phyloP scores from a whole-genome alignment of 2,113 vertebrate species.

The Sebastes schlegelii region DNA sequence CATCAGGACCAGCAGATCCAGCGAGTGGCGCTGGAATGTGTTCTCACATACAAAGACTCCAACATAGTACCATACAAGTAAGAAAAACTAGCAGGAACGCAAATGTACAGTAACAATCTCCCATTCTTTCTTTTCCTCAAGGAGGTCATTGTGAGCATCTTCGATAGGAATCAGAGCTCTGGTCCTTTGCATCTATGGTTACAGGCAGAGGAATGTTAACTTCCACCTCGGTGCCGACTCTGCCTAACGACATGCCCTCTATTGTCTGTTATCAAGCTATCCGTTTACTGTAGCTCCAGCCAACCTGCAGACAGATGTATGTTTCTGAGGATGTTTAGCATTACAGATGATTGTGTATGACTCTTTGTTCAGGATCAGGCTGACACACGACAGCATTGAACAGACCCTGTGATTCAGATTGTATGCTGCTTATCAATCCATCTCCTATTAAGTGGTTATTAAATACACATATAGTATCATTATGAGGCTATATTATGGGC shows the following conservation, averaged over 20 bases:
- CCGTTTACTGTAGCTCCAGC: conserved; percentile 22
- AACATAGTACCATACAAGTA: conserved; percentile 93
- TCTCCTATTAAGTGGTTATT: background rate
- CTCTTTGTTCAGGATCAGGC: conserved; percentile 34
- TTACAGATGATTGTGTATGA: conserved; percentile 19
- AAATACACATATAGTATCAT: background rate
- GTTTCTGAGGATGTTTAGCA: background rate
- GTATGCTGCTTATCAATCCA: background rate
- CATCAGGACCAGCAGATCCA: conserved; percentile 96
- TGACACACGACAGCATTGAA: background rate
- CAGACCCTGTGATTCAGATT: background rate
- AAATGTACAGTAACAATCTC: background rate
- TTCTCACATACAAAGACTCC: conserved; percentile 93
- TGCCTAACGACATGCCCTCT: conserved; percentile 11
- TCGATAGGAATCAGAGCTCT: conserved; percentile 34
- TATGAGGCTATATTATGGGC: background rate
- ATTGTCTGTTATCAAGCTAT: conserved; percentile 47
- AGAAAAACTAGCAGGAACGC: conserved; percentile 41
- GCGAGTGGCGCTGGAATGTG: conserved; percentile 90
- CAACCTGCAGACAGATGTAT: conserved; percentile 34
- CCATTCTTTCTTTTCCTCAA: conserved; percentile 24
- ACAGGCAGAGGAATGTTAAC: conserved; percentile 60
- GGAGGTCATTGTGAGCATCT: conserved; percentile 46
- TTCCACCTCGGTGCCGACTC: conserved; percentile 16
- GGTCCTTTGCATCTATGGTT: conserved; percentile 55